Conservation (phyloP, 2,888 invertebrate species). For the Chymomyza amoena region DNA sequence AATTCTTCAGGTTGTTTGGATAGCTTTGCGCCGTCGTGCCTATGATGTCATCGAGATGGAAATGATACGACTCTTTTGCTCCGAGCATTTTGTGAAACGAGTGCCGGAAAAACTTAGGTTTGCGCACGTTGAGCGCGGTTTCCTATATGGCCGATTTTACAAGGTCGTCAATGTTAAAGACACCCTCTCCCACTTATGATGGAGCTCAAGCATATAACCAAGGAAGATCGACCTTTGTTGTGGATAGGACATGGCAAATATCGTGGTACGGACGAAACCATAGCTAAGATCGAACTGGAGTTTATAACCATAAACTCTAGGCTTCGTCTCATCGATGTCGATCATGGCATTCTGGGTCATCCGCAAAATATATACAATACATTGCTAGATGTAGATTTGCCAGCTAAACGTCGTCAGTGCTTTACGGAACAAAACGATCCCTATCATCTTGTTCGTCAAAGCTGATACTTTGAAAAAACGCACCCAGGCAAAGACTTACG, state of each 20-base stretch:
- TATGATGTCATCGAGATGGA: slow-evolving; percentile 74
- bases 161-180: slow-evolving; percentile 70
- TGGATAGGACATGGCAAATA: slow-evolving; percentile 77
- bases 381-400: slow-evolving; percentile 67
- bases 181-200: slow-evolving; percentile 76
- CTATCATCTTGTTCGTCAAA: slow-evolving; percentile 63
- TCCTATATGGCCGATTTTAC: slow-evolving; percentile 72
- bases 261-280: slow-evolving; percentile 72
- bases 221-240: slow-evolving; percentile 70
- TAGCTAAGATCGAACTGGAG: slow-evolving; percentile 74
- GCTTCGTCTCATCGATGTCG: slow-evolving; percentile 68
- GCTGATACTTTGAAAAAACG: slow-evolving; percentile 48
- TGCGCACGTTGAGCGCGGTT: slow-evolving; percentile 57
- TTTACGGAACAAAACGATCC: slow-evolving; percentile 72
- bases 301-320: slow-evolving; percentile 73
- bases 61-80: slow-evolving; percentile 76
- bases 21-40: slow-evolving; percentile 73
- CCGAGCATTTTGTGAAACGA: slow-evolving; percentile 69
- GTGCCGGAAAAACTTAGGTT: slow-evolving; percentile 59
- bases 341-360: slow-evolving; percentile 76
- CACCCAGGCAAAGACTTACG: slow-evolving; percentile 49
- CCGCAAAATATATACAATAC: slow-evolving; percentile 75
- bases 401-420: slow-evolving; percentile 56
- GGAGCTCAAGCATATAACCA: slow-evolving; percentile 63
- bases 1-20: slow-evolving; percentile 75